phyloP scores from a whole-genome alignment of 2,113 vertebrate species.

The Syngnathus floridae region DNA sequence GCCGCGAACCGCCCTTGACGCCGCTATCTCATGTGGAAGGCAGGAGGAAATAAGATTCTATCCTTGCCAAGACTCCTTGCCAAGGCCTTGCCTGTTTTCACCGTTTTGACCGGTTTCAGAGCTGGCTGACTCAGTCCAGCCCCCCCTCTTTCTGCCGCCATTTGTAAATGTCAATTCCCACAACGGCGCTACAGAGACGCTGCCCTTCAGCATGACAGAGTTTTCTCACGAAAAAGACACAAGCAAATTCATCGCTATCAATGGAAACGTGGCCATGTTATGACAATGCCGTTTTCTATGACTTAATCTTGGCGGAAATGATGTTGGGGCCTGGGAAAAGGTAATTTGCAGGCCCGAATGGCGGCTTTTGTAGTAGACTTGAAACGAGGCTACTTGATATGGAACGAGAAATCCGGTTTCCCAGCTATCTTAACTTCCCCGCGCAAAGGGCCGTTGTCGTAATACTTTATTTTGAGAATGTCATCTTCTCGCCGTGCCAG shows the following conservation, averaged over 20 bases:
- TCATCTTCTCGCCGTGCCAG: constrained; percentile 76
- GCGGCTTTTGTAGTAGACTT: constrained; percentile 67
- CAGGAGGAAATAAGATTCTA: constrained; percentile 61
- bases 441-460: constrained; percentile 64
- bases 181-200: constrained; percentile 40
- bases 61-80: constrained; percentile 10
- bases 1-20: constrained; percentile 62
- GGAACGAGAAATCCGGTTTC: constrained; percentile 71
- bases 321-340: constrained; percentile 61
- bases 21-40: constrained; percentile 68
- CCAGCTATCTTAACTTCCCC: constrained; percentile 72
- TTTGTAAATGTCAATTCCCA: constrained; percentile 60
- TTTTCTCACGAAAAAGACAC: constrained; percentile 55
- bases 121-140: constrained; percentile 27
- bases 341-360: constrained; percentile 75
- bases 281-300: constrained; percentile 60
- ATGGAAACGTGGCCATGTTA: constrained; percentile 56
- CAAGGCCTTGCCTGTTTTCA: constrained; percentile 43
- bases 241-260: constrained; percentile 52
- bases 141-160: constrained; percentile 21
- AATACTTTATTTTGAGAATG: constrained; percentile 77
- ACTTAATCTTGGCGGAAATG: constrained; percentile 67
- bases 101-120: constrained; percentile 47
- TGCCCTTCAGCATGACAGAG: constrained; percentile 54
- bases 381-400: constrained; percentile 76